Evolutionary conservation across 2,113 vertebrate genomes (phyloP).

Genomic region (Arvicanthis niloticus): DNA sequence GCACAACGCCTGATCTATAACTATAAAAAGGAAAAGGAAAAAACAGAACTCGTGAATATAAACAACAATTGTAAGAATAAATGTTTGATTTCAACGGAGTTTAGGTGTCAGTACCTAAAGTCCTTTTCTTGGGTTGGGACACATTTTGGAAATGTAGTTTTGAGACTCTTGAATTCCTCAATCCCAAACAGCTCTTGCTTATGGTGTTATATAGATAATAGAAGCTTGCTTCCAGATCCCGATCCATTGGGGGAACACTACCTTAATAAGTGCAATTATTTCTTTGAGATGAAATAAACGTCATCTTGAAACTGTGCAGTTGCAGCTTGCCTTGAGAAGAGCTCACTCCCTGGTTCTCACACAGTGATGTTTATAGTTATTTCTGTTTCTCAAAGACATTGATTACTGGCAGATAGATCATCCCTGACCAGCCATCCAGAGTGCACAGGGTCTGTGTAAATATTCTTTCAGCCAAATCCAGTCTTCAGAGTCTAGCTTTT

Average conservation of each 20-base stretch:
- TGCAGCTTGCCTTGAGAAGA: conserved; percentile 49
- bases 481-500: conserved; percentile 35
- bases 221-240: conserved; percentile 46
- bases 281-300: conserved; percentile 65
- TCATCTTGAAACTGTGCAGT: conserved; percentile 74
- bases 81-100: background rate
- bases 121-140: background rate
- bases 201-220: conserved; percentile 26
- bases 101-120: background rate
- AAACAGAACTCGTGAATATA: background rate
- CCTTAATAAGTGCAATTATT: conserved; percentile 67
- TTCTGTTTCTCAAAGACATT: conserved; percentile 53
- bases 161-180: conserved; percentile 16
- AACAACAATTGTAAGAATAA: conserved; percentile 8
- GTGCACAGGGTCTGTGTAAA: background rate
- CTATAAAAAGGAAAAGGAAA: conserved; percentile 28
- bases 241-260: background rate
- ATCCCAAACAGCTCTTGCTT: background rate
- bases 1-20: background rate
- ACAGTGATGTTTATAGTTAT: conserved; percentile 63
- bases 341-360: conserved; percentile 48
- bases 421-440: conserved; percentile 13
- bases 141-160: background rate
- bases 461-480: background rate
- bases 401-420: conserved; percentile 63